Percentiles rank a stretch among this genome's conserved stretches.
Evolutionary conservation across 2,888 invertebrate genomes (phyloP).

Genomic region (Linyphia triangularis): DNA sequence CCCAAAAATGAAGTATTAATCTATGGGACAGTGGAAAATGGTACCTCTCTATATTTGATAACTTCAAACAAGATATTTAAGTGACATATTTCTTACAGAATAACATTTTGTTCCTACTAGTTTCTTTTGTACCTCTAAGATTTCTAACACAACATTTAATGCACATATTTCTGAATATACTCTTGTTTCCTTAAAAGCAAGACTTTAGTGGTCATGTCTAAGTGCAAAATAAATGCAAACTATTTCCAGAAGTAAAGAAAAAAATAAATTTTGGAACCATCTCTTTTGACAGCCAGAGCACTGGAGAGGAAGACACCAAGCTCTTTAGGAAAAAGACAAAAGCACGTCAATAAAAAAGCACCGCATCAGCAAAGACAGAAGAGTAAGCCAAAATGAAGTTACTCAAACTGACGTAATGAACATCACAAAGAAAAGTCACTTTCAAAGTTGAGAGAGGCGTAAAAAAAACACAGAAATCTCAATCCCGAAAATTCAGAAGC

Average conservation of each 20-base stretch:
- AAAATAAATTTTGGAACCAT: not conserved
- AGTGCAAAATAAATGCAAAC: not conserved
- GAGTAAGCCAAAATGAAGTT: slow-evolving; percentile 62
- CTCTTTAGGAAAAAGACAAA: slow-evolving; percentile 3
- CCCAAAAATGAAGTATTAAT: too few species aligned
- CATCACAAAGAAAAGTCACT: slow-evolving; percentile 35
- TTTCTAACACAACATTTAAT: too few species aligned
- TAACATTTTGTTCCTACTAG: too few species aligned
- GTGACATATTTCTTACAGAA: too few species aligned
- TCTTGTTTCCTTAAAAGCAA: not conserved
- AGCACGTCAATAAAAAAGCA: not conserved
- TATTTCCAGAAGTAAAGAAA: not conserved
- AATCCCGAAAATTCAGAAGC: slow-evolving; percentile 37
- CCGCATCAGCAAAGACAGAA: slow-evolving; percentile 10
- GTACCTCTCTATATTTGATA: too few species aligned
- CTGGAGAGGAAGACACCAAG: not conserved
- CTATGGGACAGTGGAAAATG: too few species aligned
- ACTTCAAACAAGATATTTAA: too few species aligned
- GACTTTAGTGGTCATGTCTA: too few species aligned
- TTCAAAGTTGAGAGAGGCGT: not conserved
- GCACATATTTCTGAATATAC: too few species aligned
- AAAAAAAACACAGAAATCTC: slow-evolving; percentile 13
- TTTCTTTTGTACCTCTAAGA: too few species aligned
- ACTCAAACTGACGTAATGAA: slow-evolving; percentile 53
- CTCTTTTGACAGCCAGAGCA: not conserved